Evolutionary conservation across 2,113 vertebrate species (phyloP).

Genomic region (Platysteira castanea): DNA sequence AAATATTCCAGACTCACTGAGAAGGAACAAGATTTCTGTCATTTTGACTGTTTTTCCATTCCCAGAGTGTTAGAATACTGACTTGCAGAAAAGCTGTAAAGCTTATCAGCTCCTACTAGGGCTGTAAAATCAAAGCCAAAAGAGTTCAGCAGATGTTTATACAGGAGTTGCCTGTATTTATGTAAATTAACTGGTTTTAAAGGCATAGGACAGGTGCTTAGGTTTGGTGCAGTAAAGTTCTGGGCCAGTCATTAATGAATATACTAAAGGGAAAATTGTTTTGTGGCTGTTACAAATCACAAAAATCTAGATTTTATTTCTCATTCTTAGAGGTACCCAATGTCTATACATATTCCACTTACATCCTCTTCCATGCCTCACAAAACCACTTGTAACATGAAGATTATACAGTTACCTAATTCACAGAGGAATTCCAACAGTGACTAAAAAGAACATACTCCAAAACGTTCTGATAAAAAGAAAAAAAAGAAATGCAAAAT

Average conservation of each 20-base stretch:
- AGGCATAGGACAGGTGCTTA: neutral
- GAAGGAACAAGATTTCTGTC: neutral
- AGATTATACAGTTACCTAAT: neutral
- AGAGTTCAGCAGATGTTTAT: neutral
- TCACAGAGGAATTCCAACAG: neutral
- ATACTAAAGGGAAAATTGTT: neutral
- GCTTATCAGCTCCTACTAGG: neutral
- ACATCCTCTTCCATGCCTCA: neutral
- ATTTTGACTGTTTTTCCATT: neutral
- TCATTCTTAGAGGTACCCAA: neutral
- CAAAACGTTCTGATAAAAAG: neutral
- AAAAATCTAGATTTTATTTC: neutral
- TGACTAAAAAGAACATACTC: neutral
- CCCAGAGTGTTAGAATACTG: neutral
- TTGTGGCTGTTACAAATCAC: neutral
- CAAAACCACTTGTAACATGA: neutral
- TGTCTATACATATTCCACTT: neutral
- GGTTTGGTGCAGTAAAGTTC: neutral
- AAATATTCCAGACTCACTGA: neutral
- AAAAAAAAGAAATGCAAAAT: neutral
- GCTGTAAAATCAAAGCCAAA: neutral
- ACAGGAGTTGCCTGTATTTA: neutral
- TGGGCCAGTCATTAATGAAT: neutral
- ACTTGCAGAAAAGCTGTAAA: neutral
- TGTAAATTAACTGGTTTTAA: neutral